Conservation (phyloP, 2,113 vertebrate genomes). For the Chamaea fasciata region DNA sequence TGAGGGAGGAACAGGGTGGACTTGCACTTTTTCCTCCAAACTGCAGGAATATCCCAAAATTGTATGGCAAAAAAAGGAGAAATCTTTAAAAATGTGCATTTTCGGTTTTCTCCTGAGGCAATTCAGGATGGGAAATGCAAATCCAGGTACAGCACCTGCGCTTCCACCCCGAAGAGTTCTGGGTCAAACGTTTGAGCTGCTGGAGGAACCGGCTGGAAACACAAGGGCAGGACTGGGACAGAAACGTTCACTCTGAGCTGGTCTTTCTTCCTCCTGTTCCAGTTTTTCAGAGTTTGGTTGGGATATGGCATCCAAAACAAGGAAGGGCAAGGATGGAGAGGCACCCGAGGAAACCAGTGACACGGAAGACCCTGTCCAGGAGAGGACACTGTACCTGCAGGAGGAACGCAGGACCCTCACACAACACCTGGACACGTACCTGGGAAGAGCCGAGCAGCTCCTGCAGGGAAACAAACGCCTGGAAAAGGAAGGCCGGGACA, state of each 20-base stretch:
- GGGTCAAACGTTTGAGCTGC: neutral
- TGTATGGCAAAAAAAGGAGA: neutral
- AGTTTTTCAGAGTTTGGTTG: neutral
- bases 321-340: neutral
- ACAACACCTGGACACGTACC: neutral
- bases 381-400: neutral
- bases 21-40: neutral
- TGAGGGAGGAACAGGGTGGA: fast-evolving
- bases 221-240: neutral
- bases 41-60: neutral
- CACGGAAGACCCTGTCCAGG: fast-evolving
- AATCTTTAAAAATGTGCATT: neutral
- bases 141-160: neutral
- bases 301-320: neutral
- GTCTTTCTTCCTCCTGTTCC: neutral
- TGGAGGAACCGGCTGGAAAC: neutral
- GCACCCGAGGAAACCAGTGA: neutral
- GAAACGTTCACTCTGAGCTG: neutral
- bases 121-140: neutral
- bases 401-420: neutral
- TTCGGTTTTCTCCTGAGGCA: neutral
- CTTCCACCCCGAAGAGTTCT: neutral
- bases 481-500: neutral
- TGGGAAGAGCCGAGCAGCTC: neutral
- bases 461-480: neutral